Evolutionary conservation across 2,888 invertebrate genomes (phyloP), one percentile per base, ranked within the genome.

Genomic region (Leptarthrus brevirostris): DNA sequence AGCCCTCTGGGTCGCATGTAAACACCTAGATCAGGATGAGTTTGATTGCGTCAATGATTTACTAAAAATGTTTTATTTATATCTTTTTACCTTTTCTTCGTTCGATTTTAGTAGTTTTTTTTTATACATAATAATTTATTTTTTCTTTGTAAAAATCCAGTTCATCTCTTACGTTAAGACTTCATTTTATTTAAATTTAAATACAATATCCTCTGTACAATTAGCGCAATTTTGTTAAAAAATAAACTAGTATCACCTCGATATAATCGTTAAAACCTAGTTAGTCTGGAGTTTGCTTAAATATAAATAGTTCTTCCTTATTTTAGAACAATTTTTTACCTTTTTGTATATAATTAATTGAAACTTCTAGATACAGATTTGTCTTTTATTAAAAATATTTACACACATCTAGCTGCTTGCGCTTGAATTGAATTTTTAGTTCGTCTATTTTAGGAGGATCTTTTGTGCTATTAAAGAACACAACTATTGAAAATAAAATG

Each of bases 181-280:
- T 40, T 40, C 40, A 12, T 49, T 52, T 52, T 52, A 26, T 54
- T 54, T 54, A n/a, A 16, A n/a, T 69, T 52, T 52, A 52, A 52
- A 44, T 69, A 52, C 49, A 69, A 52, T 69, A 30, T 52, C 22
- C 34, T 69, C 69, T 69, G 69, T 69, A 69, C 69, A 69, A 30
- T 69, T 69, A 69, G 64, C 52, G 69, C 52, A 69, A 52, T 54
- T 18, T 66, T 73, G 47, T 61, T 73, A 72, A 73, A 76, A 76
- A 76, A 76, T 76, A 76, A 75, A 75, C 76, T 76, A 76, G 61
- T 76, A 76, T 76, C 76, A 76, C 76, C 75, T 75, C 76, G 66
- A 75, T 74, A 58, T 40, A 53, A 70, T 58, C 61, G 53, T 54
- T 54, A 61, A 74, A 74, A 74, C 40, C 72, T 74, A 71, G 40